Conservation (phyloP, 2,888 invertebrate genomes). For the Lochmaea capreae region DNA sequence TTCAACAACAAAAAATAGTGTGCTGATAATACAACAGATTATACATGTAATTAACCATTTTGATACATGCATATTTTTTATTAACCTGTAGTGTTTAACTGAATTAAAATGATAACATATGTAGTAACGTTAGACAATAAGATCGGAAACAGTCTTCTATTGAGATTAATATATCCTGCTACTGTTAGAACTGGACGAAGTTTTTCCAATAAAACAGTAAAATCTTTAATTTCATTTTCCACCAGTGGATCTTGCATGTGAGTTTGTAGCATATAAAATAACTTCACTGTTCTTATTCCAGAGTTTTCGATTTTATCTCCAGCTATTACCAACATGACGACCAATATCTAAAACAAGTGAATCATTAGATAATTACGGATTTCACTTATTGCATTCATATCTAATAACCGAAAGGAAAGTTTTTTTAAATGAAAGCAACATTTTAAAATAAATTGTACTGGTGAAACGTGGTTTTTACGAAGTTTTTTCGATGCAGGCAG, state of each 20-base stretch:
- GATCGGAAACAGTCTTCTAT: conserved; percentile 2
- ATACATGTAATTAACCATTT: no score
- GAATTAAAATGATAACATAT: conserved; percentile 5
- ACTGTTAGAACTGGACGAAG: conserved; percentile 6
- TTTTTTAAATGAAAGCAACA: no score
- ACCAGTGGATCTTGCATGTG: neutral
- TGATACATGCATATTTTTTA: neutral
- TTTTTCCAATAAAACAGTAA: neutral
- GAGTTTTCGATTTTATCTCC: conserved; percentile 10
- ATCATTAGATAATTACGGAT: neutral
- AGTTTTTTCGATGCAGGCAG: no score
- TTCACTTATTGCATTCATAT: no score
- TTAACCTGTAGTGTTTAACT: neutral
- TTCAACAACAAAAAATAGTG: no score
- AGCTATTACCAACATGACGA: neutral
- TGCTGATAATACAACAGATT: no score
- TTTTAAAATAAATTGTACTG: no score
- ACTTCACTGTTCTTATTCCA: neutral
- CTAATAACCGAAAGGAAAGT: no score
- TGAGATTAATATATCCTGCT: neutral
- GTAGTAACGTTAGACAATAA: conserved; percentile 1
- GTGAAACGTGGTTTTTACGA: no score
- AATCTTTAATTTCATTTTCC: neutral
- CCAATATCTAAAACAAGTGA: conserved; percentile 1
- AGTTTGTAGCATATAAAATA: neutral